Evolutionary conservation across 2,797 vertebrate species (phyloP), one percentile per base, ranked within the genome.

Genomic region (Danionella dracula): DNA sequence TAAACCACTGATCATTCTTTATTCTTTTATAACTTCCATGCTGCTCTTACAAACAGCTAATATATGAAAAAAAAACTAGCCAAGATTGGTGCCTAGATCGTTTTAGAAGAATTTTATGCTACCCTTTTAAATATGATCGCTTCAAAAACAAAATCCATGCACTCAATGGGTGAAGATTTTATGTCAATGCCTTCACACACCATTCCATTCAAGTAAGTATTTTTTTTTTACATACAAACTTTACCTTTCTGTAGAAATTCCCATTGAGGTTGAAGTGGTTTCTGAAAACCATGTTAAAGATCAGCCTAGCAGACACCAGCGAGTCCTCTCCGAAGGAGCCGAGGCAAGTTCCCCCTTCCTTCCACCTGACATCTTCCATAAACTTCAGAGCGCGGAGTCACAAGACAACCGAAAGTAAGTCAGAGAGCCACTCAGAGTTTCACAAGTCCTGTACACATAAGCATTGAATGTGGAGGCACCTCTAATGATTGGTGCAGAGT

Each of bases 281-380:
- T 44, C 60, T 1, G 73, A 50, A 13, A 38, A 12, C 0, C 75
- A 76, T 8, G 23, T 40, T 42, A 58, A 62, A 0, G 21, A 71
- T 1, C 64, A 79, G 41, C 80, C 76, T 23, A 80, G 76, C 20
- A 77, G 86, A 34, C 92, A 92, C 67, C 85, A 85, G 40, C 81
- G 90, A 12, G 87, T 87, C 13, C 78, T 71, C 70, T 94, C 93
- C 0, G 92, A 96, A 0, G 93, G 91, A 23, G 89, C 81, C 0
- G 86, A 85, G 4, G 86, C 86, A 19, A 83, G 82, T 1, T 84
- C 84, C 0, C 85, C 89, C 0, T 96, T 98, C 54, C 81, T 95
- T 21, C 90, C 94, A 0, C 95, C 96, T 0, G 94, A 98, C 72
- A 88, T 93, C 76, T 98, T 98, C 78, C 93, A 96, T 76, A 93